phyloP scores from a whole-genome alignment of 2,888 invertebrate genomes.

The Scaptomyza caliginosa region DNA sequence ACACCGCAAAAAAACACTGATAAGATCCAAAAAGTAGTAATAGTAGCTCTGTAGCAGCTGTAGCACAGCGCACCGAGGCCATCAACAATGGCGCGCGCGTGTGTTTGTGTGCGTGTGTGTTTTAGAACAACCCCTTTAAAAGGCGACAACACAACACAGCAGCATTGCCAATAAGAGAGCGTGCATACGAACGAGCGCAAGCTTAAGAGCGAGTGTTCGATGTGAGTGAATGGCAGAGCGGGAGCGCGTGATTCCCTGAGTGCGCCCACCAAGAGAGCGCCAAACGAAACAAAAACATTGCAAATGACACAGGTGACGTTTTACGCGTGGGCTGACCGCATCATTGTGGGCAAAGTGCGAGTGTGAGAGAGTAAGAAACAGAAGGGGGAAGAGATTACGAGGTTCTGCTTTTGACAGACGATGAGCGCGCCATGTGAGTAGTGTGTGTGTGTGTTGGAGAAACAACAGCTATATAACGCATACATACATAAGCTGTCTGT shows the following conservation, averaged over 20 bases:
- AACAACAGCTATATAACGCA: slow-evolving; percentile 27
- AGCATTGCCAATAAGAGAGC: slow-evolving; percentile 13
- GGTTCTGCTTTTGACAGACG: slow-evolving; percentile 41
- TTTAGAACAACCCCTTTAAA: slow-evolving; percentile 41
- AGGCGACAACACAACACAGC: not conserved
- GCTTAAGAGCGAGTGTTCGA: not conserved
- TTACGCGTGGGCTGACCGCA: slow-evolving; percentile 55
- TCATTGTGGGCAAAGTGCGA: slow-evolving; percentile 5
- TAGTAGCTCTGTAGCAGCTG: not conserved
- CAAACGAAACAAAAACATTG: slow-evolving; percentile 70
- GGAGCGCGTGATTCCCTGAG: not conserved
- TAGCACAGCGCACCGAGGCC: slow-evolving; percentile 32
- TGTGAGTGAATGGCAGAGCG: not conserved
- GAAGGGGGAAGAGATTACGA: too few relatives aligned
- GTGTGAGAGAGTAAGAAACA: not conserved
- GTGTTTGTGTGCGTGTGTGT: not conserved
- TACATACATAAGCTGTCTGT: slow-evolving; percentile 11
- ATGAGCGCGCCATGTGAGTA: slow-evolving; percentile 52
- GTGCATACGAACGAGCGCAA: slow-evolving; percentile 1
- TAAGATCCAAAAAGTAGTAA: slow-evolving; percentile 45
- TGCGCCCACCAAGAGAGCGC: not conserved
- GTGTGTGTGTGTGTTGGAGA: slow-evolving; percentile 48
- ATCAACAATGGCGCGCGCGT: slow-evolving; percentile 7
- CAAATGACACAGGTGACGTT: slow-evolving; percentile 78
- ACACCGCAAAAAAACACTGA: slow-evolving; percentile 57